These are phyloP conservation scores for Paguma larvata DNA, from an alignment of 2,797 vertebrate species.

Conservation along the genomic window DNA sequence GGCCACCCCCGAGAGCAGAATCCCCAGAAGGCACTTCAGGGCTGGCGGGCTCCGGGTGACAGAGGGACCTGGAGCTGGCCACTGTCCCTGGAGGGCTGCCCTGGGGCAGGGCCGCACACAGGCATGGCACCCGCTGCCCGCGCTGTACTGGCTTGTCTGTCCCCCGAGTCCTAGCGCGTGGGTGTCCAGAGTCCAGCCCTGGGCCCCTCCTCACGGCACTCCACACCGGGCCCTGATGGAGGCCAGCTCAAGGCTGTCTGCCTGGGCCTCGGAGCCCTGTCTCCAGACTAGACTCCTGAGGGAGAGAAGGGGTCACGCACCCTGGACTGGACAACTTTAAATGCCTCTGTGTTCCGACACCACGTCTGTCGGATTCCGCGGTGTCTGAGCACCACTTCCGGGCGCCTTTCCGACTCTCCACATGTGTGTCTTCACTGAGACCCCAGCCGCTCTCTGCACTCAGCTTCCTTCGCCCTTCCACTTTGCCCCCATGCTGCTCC, in stretches of 20 bases:
- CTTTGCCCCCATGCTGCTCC: background rate
- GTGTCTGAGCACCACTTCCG: background rate
- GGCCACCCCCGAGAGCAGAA: background rate
- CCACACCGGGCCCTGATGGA: background rate
- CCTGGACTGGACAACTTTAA: too few relatives aligned
- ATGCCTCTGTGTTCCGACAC: background rate
- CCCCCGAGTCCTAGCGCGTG: background rate
- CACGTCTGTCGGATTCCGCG: background rate
- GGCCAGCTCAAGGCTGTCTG: background rate
- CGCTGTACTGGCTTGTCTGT: too few relatives aligned
- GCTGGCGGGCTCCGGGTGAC: too few relatives aligned
- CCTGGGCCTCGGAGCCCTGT: background rate
- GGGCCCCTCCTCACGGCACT: background rate
- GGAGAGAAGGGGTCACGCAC: fast-evolving
- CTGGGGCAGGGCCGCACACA: background rate
- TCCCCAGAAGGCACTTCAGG: background rate
- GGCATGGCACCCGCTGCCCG: background rate
- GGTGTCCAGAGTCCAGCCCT: background rate
- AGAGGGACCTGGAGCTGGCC: background rate
- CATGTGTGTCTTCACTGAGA: background rate
- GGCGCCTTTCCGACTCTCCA: fast-evolving
- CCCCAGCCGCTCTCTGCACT: background rate
- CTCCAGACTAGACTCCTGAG: background rate
- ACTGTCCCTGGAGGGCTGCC: background rate
- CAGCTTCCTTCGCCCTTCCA: background rate